Conservation (phyloP, 2,797 vertebrate species). For the Brotogeris chrysoptera region DNA sequence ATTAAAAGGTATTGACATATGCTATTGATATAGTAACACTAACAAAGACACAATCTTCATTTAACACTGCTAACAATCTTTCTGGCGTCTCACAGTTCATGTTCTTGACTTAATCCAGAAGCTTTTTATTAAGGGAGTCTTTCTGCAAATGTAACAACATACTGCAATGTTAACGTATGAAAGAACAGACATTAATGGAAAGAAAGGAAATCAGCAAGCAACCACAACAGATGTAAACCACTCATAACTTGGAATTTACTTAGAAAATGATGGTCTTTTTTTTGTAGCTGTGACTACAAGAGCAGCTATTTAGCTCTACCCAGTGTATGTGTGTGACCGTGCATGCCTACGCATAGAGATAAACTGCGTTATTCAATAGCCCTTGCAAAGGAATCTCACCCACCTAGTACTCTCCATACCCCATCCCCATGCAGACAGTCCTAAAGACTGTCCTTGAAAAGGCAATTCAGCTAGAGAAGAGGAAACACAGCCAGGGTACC, state of each 20-base stretch:
- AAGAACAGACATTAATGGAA: neutral
- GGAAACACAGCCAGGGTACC: neutral
- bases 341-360: neutral
- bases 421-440: neutral
- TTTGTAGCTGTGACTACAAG: neutral
- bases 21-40: neutral
- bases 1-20: neutral
- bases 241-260: neutral
- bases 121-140: neutral
- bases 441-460: neutral
- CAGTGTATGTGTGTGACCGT: accelerated
- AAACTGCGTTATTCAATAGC: neutral
- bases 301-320: neutral
- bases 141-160: neutral
- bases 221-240: neutral
- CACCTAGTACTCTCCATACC: neutral
- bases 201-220: neutral
- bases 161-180: neutral
- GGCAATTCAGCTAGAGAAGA: neutral
- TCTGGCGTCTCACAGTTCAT: neutral
- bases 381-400: neutral
- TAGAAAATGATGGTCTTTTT: neutral
- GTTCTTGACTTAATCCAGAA: neutral
- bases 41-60: neutral
- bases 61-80: neutral